Evolutionary conservation across 2,113 vertebrate genomes (phyloP).

Genomic region (Hydrochoerus hydrochaeris): DNA sequence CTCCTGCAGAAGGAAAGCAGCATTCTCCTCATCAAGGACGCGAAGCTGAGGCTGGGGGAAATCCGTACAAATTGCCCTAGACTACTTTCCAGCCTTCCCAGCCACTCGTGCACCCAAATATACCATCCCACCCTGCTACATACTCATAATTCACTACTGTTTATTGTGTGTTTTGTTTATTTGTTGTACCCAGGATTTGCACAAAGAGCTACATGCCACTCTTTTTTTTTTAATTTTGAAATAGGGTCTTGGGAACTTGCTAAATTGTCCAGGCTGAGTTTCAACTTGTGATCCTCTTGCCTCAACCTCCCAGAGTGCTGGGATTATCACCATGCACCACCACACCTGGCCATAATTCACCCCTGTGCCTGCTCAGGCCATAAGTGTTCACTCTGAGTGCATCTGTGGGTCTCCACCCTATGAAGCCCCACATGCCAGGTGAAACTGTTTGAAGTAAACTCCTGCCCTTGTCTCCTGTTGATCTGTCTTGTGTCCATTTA

Average conservation of each 20-base stretch:
- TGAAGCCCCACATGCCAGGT: no score
- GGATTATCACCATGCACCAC: background rate
- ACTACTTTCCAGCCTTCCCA: background rate
- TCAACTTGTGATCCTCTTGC: background rate
- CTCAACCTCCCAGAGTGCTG: background rate
- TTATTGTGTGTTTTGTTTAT: background rate
- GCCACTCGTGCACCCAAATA: background rate
- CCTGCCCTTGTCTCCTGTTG: no score
- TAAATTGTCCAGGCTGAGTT: background rate
- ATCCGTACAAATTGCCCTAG: background rate
- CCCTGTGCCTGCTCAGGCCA: background rate
- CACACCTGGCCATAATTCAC: background rate
- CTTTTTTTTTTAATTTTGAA: background rate
- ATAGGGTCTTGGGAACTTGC: background rate
- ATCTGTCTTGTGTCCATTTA: no score
- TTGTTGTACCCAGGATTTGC: background rate
- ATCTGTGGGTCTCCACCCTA: no score
- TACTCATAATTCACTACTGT: background rate
- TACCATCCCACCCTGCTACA: background rate
- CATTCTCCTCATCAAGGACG: background rate
- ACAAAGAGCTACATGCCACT: background rate
- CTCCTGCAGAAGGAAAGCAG: background rate
- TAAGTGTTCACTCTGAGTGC: no score
- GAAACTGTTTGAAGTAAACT: no score
- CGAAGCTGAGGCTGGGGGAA: background rate